Evolutionary conservation across 2,888 invertebrate genomes (phyloP), one percentile per base, ranked within the genome.

Genomic region (Alcis repandata): DNA sequence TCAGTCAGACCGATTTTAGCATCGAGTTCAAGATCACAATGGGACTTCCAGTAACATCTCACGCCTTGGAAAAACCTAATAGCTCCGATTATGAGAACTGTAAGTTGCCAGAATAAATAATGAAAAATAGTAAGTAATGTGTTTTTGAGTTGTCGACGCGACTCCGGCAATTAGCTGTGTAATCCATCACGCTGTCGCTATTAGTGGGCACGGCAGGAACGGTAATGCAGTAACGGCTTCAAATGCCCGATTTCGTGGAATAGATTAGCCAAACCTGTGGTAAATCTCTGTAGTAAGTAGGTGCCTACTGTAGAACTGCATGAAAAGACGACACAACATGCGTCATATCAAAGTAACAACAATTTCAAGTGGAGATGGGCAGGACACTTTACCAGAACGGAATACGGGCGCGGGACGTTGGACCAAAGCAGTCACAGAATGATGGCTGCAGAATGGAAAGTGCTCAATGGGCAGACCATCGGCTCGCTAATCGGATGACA

Each of bases 121-220:
- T 87, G 85, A 81, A 84, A 84, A 83, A 81, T 84, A 76, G 83
- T 88, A 84, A 83, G 84, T 88, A 85, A 88, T 82, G 83, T 77
- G 81, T 83, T 80, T 79, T 74, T 77, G 76, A 66, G 65, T 68
- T 77, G 84, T 79, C 74, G 78, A 76, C 77, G 77, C 76, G 81
- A 79, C 80, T 79, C 71, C 64, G 69, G 79, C 83, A 81, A 86
- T 90, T 85, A 87, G 80, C 75, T 73, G 72, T 68, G 81, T 79
- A 78, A 91, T 91, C 86, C 83, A 88, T 90, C 89, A 88, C 74
- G 57, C 65, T 72, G 77, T 64, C 82, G 74, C 78, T 78, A 79
- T 77, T 76, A 77, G 72, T 51, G 66, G 54, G 32, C 48, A 43
- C 13, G 59, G 27, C 63, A 33, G 51, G 49, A 40, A 64, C 46